Conservation (phyloP, 2,888 invertebrate species). For the Philereme vetulata region DNA sequence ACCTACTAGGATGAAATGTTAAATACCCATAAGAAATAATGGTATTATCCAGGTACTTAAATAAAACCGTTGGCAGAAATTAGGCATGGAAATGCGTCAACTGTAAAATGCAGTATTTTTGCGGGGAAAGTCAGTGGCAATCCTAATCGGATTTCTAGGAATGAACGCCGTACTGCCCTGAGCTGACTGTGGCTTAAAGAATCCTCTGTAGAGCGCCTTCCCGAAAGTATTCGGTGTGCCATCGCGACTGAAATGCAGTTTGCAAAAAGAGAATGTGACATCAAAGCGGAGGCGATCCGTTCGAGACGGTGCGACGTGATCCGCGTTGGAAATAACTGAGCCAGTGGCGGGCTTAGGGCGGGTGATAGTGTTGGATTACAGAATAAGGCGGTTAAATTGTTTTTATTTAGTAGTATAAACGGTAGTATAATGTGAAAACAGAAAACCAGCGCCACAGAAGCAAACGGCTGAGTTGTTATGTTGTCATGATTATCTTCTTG, state of each 20-base stretch:
- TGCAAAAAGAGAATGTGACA: constrained; percentile 81
- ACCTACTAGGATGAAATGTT: too few relatives aligned
- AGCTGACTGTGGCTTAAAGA: constrained; percentile 30
- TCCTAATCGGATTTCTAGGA: background rate
- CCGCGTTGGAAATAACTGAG: constrained; percentile 74
- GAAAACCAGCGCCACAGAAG: too few relatives aligned
- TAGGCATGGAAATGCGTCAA: too few relatives aligned
- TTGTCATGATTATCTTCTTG: too few relatives aligned
- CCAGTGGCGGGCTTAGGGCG: constrained; percentile 35
- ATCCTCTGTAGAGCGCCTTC: constrained; percentile 59
- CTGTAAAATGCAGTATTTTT: too few relatives aligned
- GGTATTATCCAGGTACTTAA: too few relatives aligned
- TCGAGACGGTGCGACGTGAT: constrained; percentile 76
- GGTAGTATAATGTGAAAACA: too few relatives aligned
- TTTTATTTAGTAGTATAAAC: too few relatives aligned
- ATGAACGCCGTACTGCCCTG: background rate
- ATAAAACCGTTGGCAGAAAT: too few relatives aligned
- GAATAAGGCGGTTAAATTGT: constrained; percentile 1
- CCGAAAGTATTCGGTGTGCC: constrained; percentile 73
- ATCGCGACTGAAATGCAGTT: constrained; percentile 72
- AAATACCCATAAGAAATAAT: too few relatives aligned
- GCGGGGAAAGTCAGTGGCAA: too few relatives aligned
- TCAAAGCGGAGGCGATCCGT: constrained; percentile 78
- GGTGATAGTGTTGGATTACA: constrained; percentile 11
- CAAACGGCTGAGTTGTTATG: too few relatives aligned